Percentiles rank a stretch among this genome's conserved stretches.
These are phyloP conservation scores for Pelobates fuscus DNA, from an alignment of 2,113 vertebrate species.

Conservation along the genomic window DNA sequence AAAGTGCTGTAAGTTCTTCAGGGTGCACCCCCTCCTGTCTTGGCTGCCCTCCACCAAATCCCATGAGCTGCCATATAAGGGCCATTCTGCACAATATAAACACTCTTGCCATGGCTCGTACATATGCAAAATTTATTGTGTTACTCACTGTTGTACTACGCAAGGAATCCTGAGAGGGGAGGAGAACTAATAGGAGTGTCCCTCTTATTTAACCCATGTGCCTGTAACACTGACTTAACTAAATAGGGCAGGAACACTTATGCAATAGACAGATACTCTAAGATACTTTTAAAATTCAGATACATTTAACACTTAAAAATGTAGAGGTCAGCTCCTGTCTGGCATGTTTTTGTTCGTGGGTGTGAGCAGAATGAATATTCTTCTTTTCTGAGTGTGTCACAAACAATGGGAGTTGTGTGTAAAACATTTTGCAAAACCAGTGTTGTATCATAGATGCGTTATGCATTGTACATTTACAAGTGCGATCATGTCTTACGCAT, in stretches of 20 bases:
- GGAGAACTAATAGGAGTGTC: background rate
- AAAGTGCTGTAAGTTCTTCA: background rate
- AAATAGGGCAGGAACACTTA: background rate
- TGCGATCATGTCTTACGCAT: no score
- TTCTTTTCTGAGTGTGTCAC: no score
- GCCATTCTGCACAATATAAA: constrained; percentile 42
- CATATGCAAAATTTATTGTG: constrained; percentile 35
- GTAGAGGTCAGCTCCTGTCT: background rate
- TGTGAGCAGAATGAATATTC: no score
- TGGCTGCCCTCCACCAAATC: background rate
- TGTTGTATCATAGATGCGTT: no score
- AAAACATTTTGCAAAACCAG: no score
- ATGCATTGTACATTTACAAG: no score
- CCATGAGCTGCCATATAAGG: constrained; percentile 41
- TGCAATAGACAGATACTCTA: no score
- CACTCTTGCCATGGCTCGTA: constrained; percentile 24
- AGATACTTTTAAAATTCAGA: no score
- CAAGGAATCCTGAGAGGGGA: constrained; percentile 33
- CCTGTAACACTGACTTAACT: background rate
- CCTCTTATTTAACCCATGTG: background rate
- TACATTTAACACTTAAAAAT: background rate
- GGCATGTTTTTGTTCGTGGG: background rate
- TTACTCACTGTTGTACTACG: constrained; percentile 42
- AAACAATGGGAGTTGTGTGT: no score
- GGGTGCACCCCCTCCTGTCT: background rate